Evolutionary conservation across 2,113 vertebrate species (phyloP).

Genomic region (Girardinichthys multiradiatus): DNA sequence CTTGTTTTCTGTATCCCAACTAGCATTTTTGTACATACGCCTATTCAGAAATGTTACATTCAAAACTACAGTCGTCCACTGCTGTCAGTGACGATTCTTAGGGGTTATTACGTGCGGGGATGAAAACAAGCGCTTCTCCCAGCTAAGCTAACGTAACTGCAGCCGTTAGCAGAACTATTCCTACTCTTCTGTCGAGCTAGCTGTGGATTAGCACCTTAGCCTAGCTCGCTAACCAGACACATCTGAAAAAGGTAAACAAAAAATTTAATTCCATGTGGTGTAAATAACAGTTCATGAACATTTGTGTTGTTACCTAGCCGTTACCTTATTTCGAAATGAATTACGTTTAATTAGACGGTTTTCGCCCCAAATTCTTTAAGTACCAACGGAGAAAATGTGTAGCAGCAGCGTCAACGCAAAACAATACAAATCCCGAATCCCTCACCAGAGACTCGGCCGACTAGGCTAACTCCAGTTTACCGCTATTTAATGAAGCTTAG

Average conservation of each 20-base stretch:
- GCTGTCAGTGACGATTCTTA: slow-evolving; percentile 36
- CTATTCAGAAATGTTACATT: slow-evolving; percentile 42
- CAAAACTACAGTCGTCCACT: slow-evolving; percentile 25
- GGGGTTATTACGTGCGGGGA: slow-evolving; percentile 45
- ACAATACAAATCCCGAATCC: slow-evolving; percentile 61
- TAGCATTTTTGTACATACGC: slow-evolving; percentile 63
- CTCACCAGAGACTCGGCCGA: slow-evolving; percentile 43
- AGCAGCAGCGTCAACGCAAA: slow-evolving; percentile 68
- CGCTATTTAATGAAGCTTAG: slow-evolving; percentile 12
- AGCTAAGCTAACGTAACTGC: slow-evolving; percentile 66
- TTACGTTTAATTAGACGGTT: neutral
- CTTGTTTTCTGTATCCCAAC: slow-evolving; percentile 73
- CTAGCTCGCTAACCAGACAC: slow-evolving; percentile 67
- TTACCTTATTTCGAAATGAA: neutral
- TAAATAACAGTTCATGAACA: neutral
- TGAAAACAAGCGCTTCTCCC: slow-evolving; percentile 54
- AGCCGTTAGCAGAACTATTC: slow-evolving; percentile 62
- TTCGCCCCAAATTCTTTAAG: slow-evolving; percentile 27
- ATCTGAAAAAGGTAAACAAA: slow-evolving; percentile 77
- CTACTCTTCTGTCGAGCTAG: slow-evolving; percentile 61
- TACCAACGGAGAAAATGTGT: slow-evolving; percentile 33
- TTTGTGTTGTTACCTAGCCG: neutral
- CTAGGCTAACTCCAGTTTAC: slow-evolving; percentile 43
- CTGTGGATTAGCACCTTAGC: slow-evolving; percentile 69
- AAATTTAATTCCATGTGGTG: slow-evolving; percentile 3